These are phyloP conservation scores for Pyrgus malvae DNA, from an alignment of 2,888 invertebrate genomes.

Conservation along the genomic window DNA sequence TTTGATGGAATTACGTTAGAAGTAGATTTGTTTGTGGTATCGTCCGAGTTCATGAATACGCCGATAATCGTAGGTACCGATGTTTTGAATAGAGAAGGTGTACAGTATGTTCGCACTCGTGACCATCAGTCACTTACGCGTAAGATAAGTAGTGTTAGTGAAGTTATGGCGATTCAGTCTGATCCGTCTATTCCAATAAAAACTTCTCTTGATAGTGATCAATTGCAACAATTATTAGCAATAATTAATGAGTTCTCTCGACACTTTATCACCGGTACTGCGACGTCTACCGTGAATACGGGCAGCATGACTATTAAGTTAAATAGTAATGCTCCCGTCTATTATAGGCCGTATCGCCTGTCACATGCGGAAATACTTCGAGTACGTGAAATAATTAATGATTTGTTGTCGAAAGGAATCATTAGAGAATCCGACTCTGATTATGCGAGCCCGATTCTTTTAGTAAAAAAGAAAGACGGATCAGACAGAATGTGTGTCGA, in stretches of 20 bases:
- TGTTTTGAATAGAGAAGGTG: no score
- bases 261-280: neutral
- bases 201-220: no score
- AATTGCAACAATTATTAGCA: neutral
- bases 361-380: neutral
- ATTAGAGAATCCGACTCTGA: neutral
- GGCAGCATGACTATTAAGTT: neutral
- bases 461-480: neutral
- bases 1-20: no score
- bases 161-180: no score
- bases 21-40: no score
- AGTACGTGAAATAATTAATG: neutral
- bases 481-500: neutral
- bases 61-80: no score
- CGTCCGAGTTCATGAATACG: no score
- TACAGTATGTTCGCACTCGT: no score
- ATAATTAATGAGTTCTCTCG: neutral
- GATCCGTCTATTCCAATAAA: no score
- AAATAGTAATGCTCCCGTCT: neutral
- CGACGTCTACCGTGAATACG: neutral
- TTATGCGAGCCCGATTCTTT: neutral
- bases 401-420: neutral
- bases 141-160: no score
- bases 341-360: neutral
- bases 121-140: no score